Evolutionary conservation across 2,797 vertebrate genomes (phyloP), one percentile per base, ranked within the genome.

Genomic region (Scarus forsteni): DNA sequence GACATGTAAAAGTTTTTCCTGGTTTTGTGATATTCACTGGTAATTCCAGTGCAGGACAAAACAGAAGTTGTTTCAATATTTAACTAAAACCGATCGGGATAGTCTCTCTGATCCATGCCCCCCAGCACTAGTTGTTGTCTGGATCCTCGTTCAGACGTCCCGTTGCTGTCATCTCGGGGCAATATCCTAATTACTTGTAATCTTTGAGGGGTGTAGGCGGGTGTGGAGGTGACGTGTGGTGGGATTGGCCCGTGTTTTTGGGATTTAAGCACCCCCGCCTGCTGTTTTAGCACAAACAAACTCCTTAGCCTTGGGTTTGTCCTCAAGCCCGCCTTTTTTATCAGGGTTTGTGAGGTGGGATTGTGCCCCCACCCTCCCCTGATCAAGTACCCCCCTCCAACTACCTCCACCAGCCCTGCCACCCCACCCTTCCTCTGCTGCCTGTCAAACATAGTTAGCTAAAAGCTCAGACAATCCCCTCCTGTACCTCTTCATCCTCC

Each of bases 371-470:
- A 44, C 57, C 63, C n/a, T 0, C 6, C 56, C 45, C 72, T 44
- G 68, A 60, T 73, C 70, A 60, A 70, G 60, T 50, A 36, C 66
- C 74, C 63, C 67, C 69, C 52, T 34, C 57, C 52, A 42, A 64
- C 50, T 34, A 67, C 55, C 80, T 44, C 69, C 67, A 64, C 19
- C 36, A 0, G 44, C 70, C 75, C 49, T 50, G 36, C 60, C 50
- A 45, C 81, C 70, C 68, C 59, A 49, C 70, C 74, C 73, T 61
- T 60, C 75, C 65, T 70, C 73, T 82, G 71, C 63, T 83, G 82
- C 85, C 88, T 93, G 93, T 94, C 94, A 94, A 93, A 93, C 91
- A 85, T 78, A 62, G 83, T 94, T 94, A 94, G 81, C 80, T 85
- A 82, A 85, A 62, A 60, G 50, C 79, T 60, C 55, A 66, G 73